A percentile compares a stretch with the other conserved stretches of the same genome.
These are phyloP conservation scores for Microctenopoma lineatum DNA, from an alignment of 2,797 vertebrate genomes.

Conservation along the genomic window DNA sequence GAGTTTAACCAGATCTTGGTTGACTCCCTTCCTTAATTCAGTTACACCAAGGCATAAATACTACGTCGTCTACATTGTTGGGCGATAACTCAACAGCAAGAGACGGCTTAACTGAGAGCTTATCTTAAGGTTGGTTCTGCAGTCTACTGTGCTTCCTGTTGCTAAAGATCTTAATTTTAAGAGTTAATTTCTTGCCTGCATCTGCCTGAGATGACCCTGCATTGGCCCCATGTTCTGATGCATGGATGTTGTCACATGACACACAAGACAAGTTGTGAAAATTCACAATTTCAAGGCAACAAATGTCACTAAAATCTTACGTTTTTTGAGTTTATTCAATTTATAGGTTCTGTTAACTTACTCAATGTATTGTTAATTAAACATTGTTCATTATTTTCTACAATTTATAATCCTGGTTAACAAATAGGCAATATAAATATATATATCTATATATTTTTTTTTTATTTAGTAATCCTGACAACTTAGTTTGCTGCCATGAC, in stretches of 20 bases:
- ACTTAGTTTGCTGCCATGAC: no score
- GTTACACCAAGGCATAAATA: slow-evolving; percentile 37
- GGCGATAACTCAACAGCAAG: slow-evolving; percentile 19
- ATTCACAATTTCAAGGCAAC: no score
- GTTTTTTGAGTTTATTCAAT: no score
- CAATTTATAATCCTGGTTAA: no score
- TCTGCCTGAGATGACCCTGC: slow-evolving; percentile 45
- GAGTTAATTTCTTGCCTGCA: slow-evolving; percentile 46
- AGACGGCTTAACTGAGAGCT: slow-evolving; percentile 45
- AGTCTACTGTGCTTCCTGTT: slow-evolving; percentile 56
- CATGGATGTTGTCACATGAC: not conserved
- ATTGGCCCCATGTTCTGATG: not conserved
- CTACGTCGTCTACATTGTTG: slow-evolving; percentile 9
- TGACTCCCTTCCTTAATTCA: slow-evolving; percentile 53
- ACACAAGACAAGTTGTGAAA: no score
- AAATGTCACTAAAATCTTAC: no score
- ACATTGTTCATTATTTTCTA: no score
- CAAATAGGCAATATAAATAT: no score
- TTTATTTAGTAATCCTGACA: no score
- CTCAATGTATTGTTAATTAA: no score
- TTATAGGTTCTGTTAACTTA: no score
- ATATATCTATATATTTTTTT: no score
- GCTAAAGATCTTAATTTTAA: slow-evolving; percentile 39
- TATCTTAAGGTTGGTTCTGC: slow-evolving; percentile 42
- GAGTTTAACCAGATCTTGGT: slow-evolving; percentile 49